These are phyloP conservation scores for Pitangus sulphuratus DNA, from an alignment of 2,797 vertebrate genomes.

Conservation along the genomic window DNA sequence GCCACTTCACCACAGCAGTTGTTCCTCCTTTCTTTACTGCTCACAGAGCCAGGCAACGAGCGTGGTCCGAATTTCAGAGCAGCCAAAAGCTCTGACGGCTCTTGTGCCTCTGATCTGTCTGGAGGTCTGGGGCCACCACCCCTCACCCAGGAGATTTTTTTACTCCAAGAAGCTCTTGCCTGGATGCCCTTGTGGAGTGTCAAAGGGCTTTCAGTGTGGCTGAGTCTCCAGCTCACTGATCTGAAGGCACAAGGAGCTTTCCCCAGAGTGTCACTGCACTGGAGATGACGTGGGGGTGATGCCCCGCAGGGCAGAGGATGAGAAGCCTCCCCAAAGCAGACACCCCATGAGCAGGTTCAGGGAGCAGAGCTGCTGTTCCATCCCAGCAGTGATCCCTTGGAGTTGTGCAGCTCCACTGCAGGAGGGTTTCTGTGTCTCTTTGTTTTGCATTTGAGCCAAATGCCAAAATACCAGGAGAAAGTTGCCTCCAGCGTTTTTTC, in stretches of 20 bases:
- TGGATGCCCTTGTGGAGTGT: not conserved
- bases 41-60: too few relatives aligned
- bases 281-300: not conserved
- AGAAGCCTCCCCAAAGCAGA: not conserved
- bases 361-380: not conserved
- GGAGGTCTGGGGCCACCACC: not conserved
- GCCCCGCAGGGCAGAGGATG: not conserved
- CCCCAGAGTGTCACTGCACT: fast-evolving
- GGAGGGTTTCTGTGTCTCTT: not conserved
- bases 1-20: not conserved
- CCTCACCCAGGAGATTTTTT: not conserved
- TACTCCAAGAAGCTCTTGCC: not conserved
- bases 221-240: not conserved
- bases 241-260: not conserved
- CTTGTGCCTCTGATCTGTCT: not conserved
- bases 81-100: not conserved
- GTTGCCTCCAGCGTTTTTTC: slow-evolving; percentile 36
- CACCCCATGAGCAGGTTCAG: not conserved
- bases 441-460: not conserved
- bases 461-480: slow-evolving; percentile 11
- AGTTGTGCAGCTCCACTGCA: not conserved
- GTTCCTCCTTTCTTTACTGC: not conserved
- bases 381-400: not conserved
- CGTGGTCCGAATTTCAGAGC: not conserved
- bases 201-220: fast-evolving